These are phyloP conservation scores for Phoeniculus purpureus DNA, from an alignment of 2,797 vertebrate species.

Conservation along the genomic window DNA sequence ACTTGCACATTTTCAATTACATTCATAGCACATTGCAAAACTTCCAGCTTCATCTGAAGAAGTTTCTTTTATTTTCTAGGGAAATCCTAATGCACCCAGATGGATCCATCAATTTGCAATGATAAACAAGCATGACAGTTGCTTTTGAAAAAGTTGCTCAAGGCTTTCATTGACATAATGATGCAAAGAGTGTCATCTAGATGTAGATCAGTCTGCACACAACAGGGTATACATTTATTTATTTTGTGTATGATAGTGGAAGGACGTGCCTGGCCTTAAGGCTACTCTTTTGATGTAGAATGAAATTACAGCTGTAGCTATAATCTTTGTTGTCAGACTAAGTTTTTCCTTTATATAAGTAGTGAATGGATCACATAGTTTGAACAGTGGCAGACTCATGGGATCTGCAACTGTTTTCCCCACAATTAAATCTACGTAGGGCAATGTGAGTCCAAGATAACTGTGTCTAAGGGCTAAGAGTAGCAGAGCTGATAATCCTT, in stretches of 20 bases:
- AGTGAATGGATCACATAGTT: neutral
- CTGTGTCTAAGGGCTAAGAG: neutral
- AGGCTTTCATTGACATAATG: neutral
- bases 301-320: neutral
- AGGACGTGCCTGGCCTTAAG: neutral
- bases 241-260: neutral
- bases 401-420: neutral
- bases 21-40: neutral
- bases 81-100: neutral
- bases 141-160: neutral
- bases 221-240: neutral
- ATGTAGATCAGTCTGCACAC: neutral
- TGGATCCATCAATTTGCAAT: neutral
- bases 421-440: neutral
- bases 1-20: neutral
- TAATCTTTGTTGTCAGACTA: neutral
- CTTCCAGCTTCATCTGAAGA: neutral
- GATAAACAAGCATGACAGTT: neutral
- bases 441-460: neutral
- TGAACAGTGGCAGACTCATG: neutral
- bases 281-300: slow-evolving; percentile 11
- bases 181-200: neutral
- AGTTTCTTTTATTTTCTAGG: neutral
- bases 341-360: neutral
- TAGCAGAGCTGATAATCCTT: neutral